Percentiles rank a stretch among this genome's conserved stretches.
phyloP scores from a whole-genome alignment of 2,113 vertebrate species.

The Sorex araneus region DNA sequence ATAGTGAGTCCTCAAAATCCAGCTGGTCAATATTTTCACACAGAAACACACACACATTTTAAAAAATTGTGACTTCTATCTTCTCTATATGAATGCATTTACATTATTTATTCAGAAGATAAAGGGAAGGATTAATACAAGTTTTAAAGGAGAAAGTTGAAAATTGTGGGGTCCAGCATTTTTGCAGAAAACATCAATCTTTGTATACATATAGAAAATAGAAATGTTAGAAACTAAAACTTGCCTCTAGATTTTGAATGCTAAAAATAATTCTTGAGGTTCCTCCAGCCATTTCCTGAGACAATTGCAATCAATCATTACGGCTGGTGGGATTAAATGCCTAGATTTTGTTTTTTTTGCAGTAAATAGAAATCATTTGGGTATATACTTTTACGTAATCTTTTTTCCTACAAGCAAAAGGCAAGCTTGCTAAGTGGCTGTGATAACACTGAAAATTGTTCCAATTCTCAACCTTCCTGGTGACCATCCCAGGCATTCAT shows the following conservation, averaged over 20 bases:
- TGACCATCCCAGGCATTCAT: background rate
- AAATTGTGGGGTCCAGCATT: background rate
- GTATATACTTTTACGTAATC: background rate
- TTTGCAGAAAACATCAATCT: constrained; percentile 2
- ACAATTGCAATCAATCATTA: background rate
- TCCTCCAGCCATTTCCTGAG: background rate
- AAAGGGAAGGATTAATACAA: background rate
- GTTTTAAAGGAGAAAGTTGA: background rate
- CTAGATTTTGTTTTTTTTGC: background rate
- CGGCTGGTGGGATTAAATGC: background rate
- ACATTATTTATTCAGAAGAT: background rate
- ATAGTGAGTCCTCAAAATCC: background rate
- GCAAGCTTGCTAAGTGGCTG: background rate
- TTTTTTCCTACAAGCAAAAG: background rate
- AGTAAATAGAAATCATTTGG: background rate
- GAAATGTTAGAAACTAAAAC: background rate
- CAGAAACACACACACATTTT: background rate
- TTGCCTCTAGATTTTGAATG: background rate
- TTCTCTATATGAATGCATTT: background rate
- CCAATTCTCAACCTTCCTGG: background rate
- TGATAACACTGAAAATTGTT: background rate
- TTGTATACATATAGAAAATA: background rate
- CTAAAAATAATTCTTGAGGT: background rate
- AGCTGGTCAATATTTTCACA: background rate
- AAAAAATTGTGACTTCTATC: background rate